A percentile compares a stretch with the other conserved stretches of the same genome.
Conservation (phyloP, 2,113 vertebrate genomes). For the Nothocercus julius region DNA sequence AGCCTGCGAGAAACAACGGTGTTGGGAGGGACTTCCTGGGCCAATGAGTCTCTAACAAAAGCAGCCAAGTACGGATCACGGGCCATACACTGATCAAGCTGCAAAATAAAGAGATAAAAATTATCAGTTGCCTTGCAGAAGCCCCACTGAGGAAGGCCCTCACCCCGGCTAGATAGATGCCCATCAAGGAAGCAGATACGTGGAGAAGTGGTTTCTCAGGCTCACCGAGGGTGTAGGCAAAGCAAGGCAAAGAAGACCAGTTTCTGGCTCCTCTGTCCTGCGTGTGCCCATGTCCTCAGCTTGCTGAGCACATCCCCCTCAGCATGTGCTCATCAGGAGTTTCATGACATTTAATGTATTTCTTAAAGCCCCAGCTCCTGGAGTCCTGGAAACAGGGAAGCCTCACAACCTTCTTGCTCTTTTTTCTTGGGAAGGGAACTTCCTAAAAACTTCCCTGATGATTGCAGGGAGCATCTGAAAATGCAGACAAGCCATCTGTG, state of each 20-base stretch:
- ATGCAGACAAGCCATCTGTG: fast-evolving
- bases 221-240: not conserved
- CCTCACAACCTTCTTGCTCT: not conserved
- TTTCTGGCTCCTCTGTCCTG: not conserved
- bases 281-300: not conserved
- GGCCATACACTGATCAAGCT: not conserved
- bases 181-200: not conserved
- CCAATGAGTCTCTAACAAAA: not conserved
- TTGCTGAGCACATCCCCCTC: not conserved
- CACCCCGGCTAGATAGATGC: not conserved
- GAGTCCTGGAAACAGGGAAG: not conserved
- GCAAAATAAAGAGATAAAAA: not conserved
- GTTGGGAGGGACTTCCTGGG: not conserved
- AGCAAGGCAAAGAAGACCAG: not conserved
- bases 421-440: not conserved
- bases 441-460: not conserved
- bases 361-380: not conserved
- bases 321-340: not conserved
- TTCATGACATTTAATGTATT: not conserved
- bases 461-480: not conserved
- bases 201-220: not conserved
- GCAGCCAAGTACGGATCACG: not conserved
- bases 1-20: not conserved
- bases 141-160: not conserved
- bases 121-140: not conserved